Evolutionary conservation across 2,113 vertebrate genomes (phyloP).

Genomic region (Caracal caracal): DNA sequence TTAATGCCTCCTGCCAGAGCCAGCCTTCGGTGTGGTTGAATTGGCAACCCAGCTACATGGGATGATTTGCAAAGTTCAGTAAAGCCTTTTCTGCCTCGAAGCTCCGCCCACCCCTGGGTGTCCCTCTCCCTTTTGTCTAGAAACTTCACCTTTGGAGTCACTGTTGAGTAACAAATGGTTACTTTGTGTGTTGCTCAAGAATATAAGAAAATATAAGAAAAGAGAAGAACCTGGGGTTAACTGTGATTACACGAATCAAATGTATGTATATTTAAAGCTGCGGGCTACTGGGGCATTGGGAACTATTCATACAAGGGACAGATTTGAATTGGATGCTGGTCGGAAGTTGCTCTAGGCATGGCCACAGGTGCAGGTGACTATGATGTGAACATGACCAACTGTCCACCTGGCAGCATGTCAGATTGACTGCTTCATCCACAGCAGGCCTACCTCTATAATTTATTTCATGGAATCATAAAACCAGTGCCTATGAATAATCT

Average conservation of each 20-base stretch:
- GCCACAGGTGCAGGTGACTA: not conserved
- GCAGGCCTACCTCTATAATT: not conserved
- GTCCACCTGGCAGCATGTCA: not conserved
- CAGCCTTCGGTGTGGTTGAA: not conserved
- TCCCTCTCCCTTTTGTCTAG: not conserved
- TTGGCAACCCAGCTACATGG: not conserved
- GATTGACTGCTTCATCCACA: not conserved
- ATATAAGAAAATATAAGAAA: not conserved
- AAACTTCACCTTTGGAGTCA: not conserved
- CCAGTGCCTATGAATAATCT: not conserved
- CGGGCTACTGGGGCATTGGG: not conserved
- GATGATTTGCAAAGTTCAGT: not conserved
- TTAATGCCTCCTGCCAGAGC: constrained; percentile 20
- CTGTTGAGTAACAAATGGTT: not conserved
- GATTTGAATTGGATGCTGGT: not conserved
- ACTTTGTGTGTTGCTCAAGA: not conserved
- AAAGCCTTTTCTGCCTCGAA: not conserved
- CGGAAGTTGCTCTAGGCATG: not conserved
- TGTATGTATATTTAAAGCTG: not conserved
- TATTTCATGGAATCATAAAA: not conserved
- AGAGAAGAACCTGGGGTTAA: no score
- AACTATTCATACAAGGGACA: not conserved
- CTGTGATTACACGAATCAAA: not conserved
- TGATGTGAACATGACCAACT: not conserved
- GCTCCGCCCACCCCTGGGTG: not conserved